These are phyloP conservation scores for Eupsittula cactorum DNA, from an alignment of 2,113 vertebrate species.

Conservation along the genomic window DNA sequence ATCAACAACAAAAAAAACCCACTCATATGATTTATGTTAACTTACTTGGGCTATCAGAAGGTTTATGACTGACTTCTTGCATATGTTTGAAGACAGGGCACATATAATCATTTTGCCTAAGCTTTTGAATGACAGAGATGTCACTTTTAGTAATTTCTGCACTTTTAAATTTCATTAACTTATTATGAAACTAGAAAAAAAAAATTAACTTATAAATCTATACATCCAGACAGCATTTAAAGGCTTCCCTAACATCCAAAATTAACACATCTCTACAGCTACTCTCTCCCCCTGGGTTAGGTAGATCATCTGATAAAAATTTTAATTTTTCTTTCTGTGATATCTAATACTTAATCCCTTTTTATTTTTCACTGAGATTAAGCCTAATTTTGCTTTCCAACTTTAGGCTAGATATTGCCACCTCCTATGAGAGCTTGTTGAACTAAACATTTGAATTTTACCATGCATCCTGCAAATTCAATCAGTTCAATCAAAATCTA, in stretches of 20 bases:
- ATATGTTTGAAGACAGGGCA: background rate
- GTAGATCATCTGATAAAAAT: background rate
- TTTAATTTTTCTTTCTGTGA: background rate
- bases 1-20: accelerated
- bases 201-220: background rate
- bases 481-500: background rate
- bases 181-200: background rate
- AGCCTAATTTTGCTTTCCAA: background rate
- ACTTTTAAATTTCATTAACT: background rate
- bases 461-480: background rate
- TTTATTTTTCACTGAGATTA: background rate
- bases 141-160: background rate
- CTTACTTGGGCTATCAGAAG: background rate
- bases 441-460: background rate
- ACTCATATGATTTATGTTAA: background rate
- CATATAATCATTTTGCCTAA: background rate
- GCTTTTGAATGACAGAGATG: background rate
- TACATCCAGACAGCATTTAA: background rate
- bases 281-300: background rate
- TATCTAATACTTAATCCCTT: background rate
- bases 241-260: background rate
- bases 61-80: background rate
- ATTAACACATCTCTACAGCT: background rate
- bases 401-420: background rate
- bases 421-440: background rate